A percentile compares a stretch with the other conserved stretches of the same genome.
Conservation (phyloP, 2,113 vertebrate species). For the Sylvietta virens region DNA sequence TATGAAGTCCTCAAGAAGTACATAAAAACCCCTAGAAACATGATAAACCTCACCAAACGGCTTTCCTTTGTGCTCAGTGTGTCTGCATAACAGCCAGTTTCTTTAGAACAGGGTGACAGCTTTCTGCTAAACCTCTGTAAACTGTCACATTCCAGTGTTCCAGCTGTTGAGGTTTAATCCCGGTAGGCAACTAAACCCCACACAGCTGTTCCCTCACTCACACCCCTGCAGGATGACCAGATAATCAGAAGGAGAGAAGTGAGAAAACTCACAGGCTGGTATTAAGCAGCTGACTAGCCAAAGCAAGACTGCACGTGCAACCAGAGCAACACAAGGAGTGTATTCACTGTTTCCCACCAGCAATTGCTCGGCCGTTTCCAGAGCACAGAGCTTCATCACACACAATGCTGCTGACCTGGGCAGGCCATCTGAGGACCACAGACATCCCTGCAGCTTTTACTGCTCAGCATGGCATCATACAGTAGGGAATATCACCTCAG, state of each 20-base stretch:
- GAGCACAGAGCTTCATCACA: not conserved
- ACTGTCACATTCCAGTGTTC: not conserved
- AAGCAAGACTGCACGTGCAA: not conserved
- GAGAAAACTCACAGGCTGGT: not conserved
- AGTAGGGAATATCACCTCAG: not conserved
- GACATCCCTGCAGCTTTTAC: rapidly evolving
- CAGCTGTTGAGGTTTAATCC: not conserved
- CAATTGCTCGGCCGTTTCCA: not conserved
- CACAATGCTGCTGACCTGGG: rapidly evolving
- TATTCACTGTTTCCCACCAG: not conserved
- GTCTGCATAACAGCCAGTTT: not conserved
- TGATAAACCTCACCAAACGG: not conserved
- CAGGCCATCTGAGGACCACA: not conserved
- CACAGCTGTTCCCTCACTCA: not conserved
- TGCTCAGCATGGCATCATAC: not conserved
- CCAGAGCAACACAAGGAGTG: not conserved
- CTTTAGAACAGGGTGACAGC: rapidly evolving
- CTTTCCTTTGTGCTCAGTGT: not conserved
- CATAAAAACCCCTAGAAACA: rapidly evolving
- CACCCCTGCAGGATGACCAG: not conserved
- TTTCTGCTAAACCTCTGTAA: not conserved
- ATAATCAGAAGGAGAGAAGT: not conserved
- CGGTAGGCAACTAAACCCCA: not conserved
- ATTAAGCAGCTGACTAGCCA: not conserved
- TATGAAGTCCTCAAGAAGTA: not conserved